Evolutionary conservation across 1,140 invertebrate species (phyloP), one percentile per base, ranked within the genome.

Genomic region (Drosophila quadrilineata): DNA sequence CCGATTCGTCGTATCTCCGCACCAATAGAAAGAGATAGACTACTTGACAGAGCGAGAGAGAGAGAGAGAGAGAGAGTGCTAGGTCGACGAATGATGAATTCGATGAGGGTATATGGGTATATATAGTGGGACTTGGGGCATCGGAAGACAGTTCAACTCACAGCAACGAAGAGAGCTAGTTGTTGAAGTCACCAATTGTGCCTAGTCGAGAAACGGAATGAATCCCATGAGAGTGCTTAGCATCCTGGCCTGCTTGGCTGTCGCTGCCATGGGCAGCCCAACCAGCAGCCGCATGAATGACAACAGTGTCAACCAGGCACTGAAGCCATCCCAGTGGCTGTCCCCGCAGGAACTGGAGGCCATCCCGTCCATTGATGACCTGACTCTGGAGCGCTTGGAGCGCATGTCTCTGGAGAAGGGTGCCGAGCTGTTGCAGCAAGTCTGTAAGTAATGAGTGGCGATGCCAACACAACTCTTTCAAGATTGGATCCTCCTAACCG

Each of bases 261-360:
- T 69, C 4, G 60, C 77, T 38, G 77, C 46, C 26, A 16, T 82
- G 66, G 58, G 26, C 60, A 57, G 60, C 48, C 56, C 82, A 12
- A 29, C 35, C 31, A 45, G 35, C 28, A 45, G 63, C 56, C n/a
- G n/a, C n/a, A n/a, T n/a, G n/a, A n/a, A n/a, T n/a, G 80, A 63
- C 71, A 75, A 62, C 40, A 31, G 36, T 14, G 75, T 73, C 38
- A 66, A 29, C 72, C 68, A 82, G 56, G 33, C 71, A 22, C 35
- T 87, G 58, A 87, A 87, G 59, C 84, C 84, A 5, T 65, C 74
- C 0, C 59, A 87, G 48, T 87, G 84, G 84, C 57, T 79, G 0
- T 66, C 75, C 6, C 14, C 19, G 0, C 53, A 56, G 36, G 63
- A 87, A 28, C 35, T 87, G 62, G 64, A 87, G 35, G 48, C 36